Evolutionary conservation across 2,113 vertebrate genomes (phyloP), one percentile per base, ranked within the genome.

Genomic region (Muntiacus reevesi): DNA sequence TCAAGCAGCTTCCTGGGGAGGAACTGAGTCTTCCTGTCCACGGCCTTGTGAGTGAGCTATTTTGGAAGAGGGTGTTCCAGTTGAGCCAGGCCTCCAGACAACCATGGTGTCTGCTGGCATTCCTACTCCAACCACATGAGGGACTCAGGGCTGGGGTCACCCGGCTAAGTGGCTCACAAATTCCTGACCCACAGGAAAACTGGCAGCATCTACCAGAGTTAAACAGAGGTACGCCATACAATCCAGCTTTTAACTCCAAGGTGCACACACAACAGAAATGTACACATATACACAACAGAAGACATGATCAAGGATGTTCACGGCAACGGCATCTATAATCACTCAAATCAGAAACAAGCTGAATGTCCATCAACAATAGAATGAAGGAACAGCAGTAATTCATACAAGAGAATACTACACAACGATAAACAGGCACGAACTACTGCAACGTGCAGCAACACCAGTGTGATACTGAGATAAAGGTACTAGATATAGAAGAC

Each of bases 1-100:
- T 50, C 11, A 11, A 12, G 47, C 52, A 89, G 40, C 78, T 33
- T n/a, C 1, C 0, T 0, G 1, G 52, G 33, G n/a, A 94, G 82
- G 76, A 94, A n/a, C 40, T 6, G 36, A 54, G 87, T 36, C 57
- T 43, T 91, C 92, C 90, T 19, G 16, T 9, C 59, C 62, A 67
- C 0, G 2, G 57, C 33, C 30, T 13, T 0, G 1, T 3, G 88
- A 89, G 4, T 21, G n/a, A 57, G 45, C 43, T 74, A 47, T 19
- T 12, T 7, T 54, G 52, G 60, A 93, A 85, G 57, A 19, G 11
- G 40, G 76, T 50, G 52, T 43, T 86, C 15, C 36, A 79, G 76
- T 45, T 25, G 14, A 52, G 19, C 2, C 64, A 67, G 67, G 30
- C 17, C 47, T 64, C 54, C 64, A 45, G 60, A 74, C 5, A 23